A percentile compares a stretch with the other conserved stretches of the same genome.
These are phyloP conservation scores for Microcebus lehilahytsara DNA, from an alignment of 2,113 vertebrate genomes.

Conservation along the genomic window DNA sequence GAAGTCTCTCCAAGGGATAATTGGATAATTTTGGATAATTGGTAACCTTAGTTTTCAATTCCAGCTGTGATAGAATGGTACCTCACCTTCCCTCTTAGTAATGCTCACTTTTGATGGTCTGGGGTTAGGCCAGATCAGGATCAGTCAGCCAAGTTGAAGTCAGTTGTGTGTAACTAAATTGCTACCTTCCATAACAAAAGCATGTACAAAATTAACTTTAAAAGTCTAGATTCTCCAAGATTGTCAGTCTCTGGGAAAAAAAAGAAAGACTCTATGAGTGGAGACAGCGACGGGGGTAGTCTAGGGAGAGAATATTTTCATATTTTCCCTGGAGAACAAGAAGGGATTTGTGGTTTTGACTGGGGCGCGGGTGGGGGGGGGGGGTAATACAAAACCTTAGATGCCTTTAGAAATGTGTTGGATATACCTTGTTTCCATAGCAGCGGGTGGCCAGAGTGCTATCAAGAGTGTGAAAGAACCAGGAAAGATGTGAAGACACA, in stretches of 20 bases:
- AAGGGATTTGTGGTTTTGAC: background rate
- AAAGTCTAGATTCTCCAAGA: slow-evolving; percentile 2
- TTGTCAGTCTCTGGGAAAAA: background rate
- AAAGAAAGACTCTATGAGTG: background rate
- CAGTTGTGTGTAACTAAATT: background rate
- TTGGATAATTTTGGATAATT: background rate
- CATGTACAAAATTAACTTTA: background rate
- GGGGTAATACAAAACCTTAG: background rate
- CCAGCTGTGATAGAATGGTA: background rate
- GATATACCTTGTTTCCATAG: background rate
- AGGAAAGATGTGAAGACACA: background rate
- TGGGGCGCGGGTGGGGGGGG: background rate
- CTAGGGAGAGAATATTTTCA: background rate
- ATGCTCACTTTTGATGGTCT: background rate
- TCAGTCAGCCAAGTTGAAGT: background rate
- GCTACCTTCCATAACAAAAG: background rate
- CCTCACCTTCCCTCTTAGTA: background rate
- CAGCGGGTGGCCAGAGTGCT: background rate
- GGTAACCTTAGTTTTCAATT: background rate
- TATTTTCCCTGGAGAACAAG: background rate
- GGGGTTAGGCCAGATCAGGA: background rate
- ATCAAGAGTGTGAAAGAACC: background rate
- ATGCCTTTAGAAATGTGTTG: background rate
- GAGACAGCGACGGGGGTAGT: background rate
- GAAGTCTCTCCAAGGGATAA: background rate